Base-by-base conservation (phyloP, 2,797 vertebrate species). In the Mus spretus region DNA sequence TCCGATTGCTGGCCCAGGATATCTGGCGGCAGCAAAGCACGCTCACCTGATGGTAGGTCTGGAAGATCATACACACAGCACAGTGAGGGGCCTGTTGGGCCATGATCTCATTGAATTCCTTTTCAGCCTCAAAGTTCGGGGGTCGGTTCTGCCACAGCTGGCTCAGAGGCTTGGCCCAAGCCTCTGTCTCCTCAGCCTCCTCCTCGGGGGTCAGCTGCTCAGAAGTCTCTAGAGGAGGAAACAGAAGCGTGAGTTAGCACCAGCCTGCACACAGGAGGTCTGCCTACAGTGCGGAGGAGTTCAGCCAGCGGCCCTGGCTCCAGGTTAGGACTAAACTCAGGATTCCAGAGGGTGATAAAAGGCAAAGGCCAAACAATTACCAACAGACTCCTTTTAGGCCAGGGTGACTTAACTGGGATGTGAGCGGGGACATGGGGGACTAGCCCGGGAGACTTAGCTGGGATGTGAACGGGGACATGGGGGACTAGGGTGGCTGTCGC, bases 141-240 rank as follows among this genome's bases (percentile, higher is more conserved):
- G 99, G 99, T 20, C 98, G 98, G 98, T 99, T 99, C 98, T 99
- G 99, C 99, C 99, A 99, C n/a, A 99, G 98, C 20, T 99, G 99
- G 74, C 98, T 98, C 17, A 99, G 98, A 0, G 99, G 99, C 96
- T 99, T 99, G 55, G 99, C 99, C 99, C 99, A 99, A 7, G 99
- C 98, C 97, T 99, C 99, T 0, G 98, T 99, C 98, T 99, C 99
- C 94, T 99, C 99, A 31, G 98, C 96, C 75, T 99, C 99, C 53
- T 99, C 98, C 80, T 99, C 98, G 6, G 98, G 97, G 87, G 98
- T 96, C 72, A 98, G 92, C 55, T 99, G 99, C 72, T 99, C 99
- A 14, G 98, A 98, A 90, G 98, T 74, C 80, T 99, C 99, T 99
- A 90, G 55, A 72, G 1, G 78, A 82, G 8, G 31, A 82, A 90